Conservation (phyloP, 2,888 invertebrate species). For the Protodeltote pygarga region DNA sequence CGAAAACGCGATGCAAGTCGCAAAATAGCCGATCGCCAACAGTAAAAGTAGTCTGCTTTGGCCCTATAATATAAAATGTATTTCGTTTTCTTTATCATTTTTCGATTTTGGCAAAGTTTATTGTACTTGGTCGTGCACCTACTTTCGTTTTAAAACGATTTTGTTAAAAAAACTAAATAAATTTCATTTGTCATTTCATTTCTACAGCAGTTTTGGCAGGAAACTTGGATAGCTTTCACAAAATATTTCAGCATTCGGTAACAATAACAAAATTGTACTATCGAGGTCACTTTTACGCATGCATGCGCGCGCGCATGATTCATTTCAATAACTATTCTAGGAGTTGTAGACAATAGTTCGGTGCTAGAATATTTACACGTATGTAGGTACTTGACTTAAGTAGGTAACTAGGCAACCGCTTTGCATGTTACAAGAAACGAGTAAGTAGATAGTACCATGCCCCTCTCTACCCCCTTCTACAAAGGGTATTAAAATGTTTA, state of each 20-base stretch:
- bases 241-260: conserved; percentile 47
- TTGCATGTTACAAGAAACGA: no score
- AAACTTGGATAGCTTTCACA: conserved; percentile 48
- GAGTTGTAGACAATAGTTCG: conserved; percentile 35
- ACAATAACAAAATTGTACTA: conserved; percentile 53
- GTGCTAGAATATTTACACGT: conserved; percentile 29
- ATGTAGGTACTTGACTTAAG: conserved; percentile 15
- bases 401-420: conserved; percentile 32
- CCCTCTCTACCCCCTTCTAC: no score
- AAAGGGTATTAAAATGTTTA: not conserved
- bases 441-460: no score
- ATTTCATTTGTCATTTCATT: conserved; percentile 28
- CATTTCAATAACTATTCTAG: conserved; percentile 54
- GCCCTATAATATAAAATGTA: conserved; percentile 6
- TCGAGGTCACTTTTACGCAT: conserved; percentile 65
- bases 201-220: conserved; percentile 22
- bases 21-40: no score
- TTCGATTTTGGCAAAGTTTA: not conserved
- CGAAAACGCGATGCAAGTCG: no score
- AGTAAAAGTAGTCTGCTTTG: no score
- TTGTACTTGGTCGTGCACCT: conserved; percentile 8
- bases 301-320: conserved; percentile 58
- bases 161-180: conserved; percentile 35
- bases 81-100: conserved; percentile 4
- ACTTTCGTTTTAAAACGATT: conserved; percentile 27